Base-by-base conservation (phyloP, 2,113 vertebrate genomes). In the Laticauda colubrina region DNA sequence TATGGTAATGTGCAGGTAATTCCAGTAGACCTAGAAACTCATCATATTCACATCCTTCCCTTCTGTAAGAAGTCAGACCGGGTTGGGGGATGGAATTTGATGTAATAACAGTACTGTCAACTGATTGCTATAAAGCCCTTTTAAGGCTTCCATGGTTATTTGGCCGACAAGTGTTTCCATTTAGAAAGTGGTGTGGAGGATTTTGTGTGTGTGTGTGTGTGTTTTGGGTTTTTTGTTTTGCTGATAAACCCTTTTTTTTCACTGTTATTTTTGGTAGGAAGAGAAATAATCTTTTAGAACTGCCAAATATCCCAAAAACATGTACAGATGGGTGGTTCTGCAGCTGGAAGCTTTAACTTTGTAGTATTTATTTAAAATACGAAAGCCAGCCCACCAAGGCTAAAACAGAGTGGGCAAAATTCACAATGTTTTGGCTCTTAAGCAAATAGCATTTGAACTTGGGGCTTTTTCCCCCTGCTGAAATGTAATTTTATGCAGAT, bases 271-370 rank as follows among this genome's bases (percentile, higher is more conserved):
- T 96, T 93, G 96, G 95, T 96, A 97, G 96, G 96, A 98, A 98
- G 95, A 97, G 97, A 97, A 97, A 97, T 97, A 97, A 96, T 96
- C 97, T 97, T 97, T 97, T 96, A 97, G 97, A 97, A 96, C 97
- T 97, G 98, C 98, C 98, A 98, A 97, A 97, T 97, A 97, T 97
- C 98, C 97, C 97, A 97, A 97, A 97, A 97, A 97, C 97, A 97
- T 98, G 97, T 98, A 97, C 98, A 98, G 98, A 98, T 98, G 97
- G 98, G 97, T 95, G 97, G 97, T 96, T 98, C 97, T 98, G 98
- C 98, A 98, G 98, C 98, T 98, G 98, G 97, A 98, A 97, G 97
- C 97, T 98, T 97, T 98, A 98, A 98, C 97, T 98, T 98, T 96
- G 95, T 97, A 97, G 97, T 97, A 97, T 98, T 98, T 98, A 98